Evolutionary conservation across 2,888 invertebrate genomes (phyloP), one percentile per base, ranked within the genome.

Genomic region (Dione juno): DNA sequence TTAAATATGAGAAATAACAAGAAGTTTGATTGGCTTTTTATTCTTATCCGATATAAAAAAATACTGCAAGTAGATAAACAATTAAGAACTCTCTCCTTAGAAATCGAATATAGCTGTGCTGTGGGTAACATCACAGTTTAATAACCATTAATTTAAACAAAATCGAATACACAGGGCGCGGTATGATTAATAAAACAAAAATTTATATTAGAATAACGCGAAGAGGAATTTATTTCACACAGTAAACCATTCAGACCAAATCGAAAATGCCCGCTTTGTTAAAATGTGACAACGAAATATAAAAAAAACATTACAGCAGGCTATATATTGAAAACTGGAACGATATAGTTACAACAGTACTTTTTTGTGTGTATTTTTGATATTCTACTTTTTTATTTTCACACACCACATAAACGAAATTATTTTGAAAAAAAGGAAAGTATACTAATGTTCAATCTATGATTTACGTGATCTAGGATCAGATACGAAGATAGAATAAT

Each of bases 231-330:
- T 61, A 45, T 45, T 43, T 43, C 59, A 59, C 43, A 59, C 43
- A 59, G 43, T 59, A 11, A 61, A 35, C 35, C 28, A 61, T 61
- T 61, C 28, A n/a, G 14, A 28, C 61, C 28, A 61, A 61, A 61
- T 61, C 16, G 28, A 45, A 61, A 61, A 61, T 61, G 45, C 61
- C 61, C 1, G 45, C 61, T 61, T 61, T 61, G 61, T 61, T 61
- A 11, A 61, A 61, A 61, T 45, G 61, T 61, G 21, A 61, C 45
- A 45, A 35, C 16, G 61, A 28, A 21, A 59, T 43, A 10, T 61
- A 45, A 35, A 61, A 43, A 58, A 45, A 61, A 59, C 35, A 28
- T 45, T 6, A 45, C 28, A 35, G 3, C 35, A 40, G 61, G 14
- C n/a, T n/a, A 16, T 61, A 11, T 61, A 61, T 61, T 45, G 16